phyloP scores from a whole-genome alignment of 1,140 invertebrate species.

The Drosophila tropicalis region DNA sequence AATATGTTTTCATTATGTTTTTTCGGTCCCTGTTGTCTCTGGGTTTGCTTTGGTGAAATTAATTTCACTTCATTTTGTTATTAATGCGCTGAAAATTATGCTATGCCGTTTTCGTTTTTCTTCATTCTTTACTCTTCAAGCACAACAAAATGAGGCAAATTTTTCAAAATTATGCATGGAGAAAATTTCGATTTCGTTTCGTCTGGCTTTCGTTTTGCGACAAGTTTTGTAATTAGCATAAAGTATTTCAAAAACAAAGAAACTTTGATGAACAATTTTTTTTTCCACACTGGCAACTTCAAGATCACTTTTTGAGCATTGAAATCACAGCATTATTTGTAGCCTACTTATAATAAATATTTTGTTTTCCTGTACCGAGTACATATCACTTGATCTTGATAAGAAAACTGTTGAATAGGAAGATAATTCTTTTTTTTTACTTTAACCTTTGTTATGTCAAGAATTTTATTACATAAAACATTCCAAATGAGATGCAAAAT shows the following conservation, averaged over 20 bases:
- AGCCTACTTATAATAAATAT: background rate
- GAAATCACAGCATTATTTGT: background rate
- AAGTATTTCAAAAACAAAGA: background rate
- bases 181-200: constrained; percentile 16
- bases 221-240: constrained; percentile 47
- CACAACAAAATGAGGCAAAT: constrained; percentile 14
- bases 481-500: background rate
- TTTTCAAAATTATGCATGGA: constrained; percentile 38
- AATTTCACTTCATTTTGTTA: constrained; percentile 63
- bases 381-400: background rate
- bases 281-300: background rate
- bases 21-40: constrained; percentile 24
- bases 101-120: constrained; percentile 28
- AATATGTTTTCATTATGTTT: constrained; percentile 66
- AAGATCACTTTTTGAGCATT: background rate
- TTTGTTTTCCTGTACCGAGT: too few species aligned
- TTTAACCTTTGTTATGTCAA: background rate
- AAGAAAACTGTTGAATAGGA: too few species aligned
- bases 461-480: background rate
- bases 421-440: too few species aligned
- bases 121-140: background rate
- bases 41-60: constrained; percentile 42
- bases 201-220: constrained; percentile 8
- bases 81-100: constrained; percentile 57
- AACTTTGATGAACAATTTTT: background rate